These are phyloP conservation scores for Chloromyia formosa DNA, from an alignment of 2,888 invertebrate genomes.

Conservation along the genomic window DNA sequence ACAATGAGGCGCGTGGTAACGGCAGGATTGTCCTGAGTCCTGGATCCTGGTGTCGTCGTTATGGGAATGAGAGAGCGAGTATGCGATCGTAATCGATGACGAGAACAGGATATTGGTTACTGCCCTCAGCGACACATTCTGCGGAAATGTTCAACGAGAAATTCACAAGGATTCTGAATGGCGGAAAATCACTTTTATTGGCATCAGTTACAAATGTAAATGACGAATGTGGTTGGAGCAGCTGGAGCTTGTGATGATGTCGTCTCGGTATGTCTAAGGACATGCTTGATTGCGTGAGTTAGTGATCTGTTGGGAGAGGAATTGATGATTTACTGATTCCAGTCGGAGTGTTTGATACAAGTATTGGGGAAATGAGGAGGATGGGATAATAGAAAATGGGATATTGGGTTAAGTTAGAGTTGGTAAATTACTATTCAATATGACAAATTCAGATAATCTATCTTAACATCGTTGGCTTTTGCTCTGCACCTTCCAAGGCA, in stretches of 20 bases:
- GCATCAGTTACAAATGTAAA: conserved; percentile 36
- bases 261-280: conserved; percentile 19
- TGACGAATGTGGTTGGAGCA: conserved; percentile 12
- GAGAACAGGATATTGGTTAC: background rate
- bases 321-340: too few relatives aligned
- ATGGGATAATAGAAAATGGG: too few relatives aligned
- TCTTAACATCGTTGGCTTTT: too few relatives aligned
- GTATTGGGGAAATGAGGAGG: too few relatives aligned
- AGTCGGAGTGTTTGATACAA: too few relatives aligned
- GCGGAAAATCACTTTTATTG: conserved; percentile 29
- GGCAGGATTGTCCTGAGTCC: background rate
- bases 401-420: too few relatives aligned
- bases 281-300: conserved; percentile 7
- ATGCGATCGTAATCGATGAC: conserved; percentile 14
- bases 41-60: background rate
- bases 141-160: background rate
- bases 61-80: background rate
- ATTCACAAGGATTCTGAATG: conserved; percentile 3
- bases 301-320: too few relatives aligned
- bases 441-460: too few relatives aligned
- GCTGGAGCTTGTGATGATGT: background rate
- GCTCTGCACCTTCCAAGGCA: too few relatives aligned
- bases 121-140: background rate
- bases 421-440: too few relatives aligned
- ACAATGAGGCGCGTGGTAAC: conserved; percentile 6